Evolutionary conservation across 1,140 invertebrate genomes (phyloP), one percentile per base, ranked within the genome.

Genomic region (Bombyx mandarina): DNA sequence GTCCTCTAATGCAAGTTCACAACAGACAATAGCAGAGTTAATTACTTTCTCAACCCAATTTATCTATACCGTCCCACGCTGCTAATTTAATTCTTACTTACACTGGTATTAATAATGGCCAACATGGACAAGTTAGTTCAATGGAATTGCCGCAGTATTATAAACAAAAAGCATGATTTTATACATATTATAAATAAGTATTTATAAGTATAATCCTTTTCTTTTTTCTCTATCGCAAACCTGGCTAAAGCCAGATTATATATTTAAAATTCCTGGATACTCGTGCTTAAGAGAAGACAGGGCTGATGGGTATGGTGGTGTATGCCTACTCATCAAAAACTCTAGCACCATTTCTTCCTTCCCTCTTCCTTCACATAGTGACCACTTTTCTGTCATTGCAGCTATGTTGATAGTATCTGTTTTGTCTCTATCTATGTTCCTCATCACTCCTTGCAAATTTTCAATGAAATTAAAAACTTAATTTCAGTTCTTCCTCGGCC

Each of bases 121-220:
- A 57, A 55, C 8, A 54, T 52, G 22, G 42, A 54, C 45, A 54
- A 18, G 47, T 6, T 61, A 57, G 45, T 67, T 8, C 63, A 65
- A 55, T 63, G 54, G 65, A 63, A 64, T 46, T 61, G 59, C 47
- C 51, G 57, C n/a, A 64, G 65, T 55, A 49, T 61, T 52, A n/a
- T 45, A 7, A 50, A 9, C 48, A 67, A 67, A 45, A 64, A 64
- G 51, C 44, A 10, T 62, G 65, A 67, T 52, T 45, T 67, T 8
- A 59, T 63, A 26, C 54, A 61, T 45, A 45, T 67, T 45, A 50
- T 67, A 12, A 63, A 61, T 48, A 48, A 5, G n/a, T n/a, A n/a
- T n/a, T n/a, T n/a, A n/a, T n/a, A n/a, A n/a, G 5, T 48, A 48
- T 48, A 63, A 64, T 46, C 65, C 65, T 26, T n/a, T 54, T 53